phyloP scores from a whole-genome alignment of 2,888 invertebrate species.

The Drosophila setosimentum region DNA sequence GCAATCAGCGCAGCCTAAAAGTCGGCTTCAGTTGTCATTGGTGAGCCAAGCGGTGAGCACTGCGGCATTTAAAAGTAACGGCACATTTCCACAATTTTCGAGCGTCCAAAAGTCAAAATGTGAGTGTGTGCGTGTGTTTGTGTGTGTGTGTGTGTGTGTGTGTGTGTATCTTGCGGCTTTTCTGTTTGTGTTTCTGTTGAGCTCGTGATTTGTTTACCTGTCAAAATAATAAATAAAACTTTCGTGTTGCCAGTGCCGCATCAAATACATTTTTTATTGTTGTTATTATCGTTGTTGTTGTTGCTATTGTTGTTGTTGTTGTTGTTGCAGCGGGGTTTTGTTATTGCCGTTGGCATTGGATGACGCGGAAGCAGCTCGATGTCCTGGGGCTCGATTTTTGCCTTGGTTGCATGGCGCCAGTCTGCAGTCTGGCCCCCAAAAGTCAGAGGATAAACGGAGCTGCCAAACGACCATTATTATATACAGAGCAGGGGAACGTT shows the following conservation, averaged over 20 bases:
- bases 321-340: constrained; percentile 46
- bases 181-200: constrained; percentile 33
- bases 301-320: too few relatives aligned
- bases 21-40: constrained; percentile 70
- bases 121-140: constrained; percentile 50
- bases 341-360: constrained; percentile 71
- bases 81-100: constrained; percentile 13
- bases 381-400: constrained; percentile 30
- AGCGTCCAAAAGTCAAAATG: constrained; percentile 46
- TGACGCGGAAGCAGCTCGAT: constrained; percentile 45
- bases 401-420: constrained; percentile 50
- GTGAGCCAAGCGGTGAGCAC: constrained; percentile 54
- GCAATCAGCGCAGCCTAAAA: constrained; percentile 72
- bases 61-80: constrained; percentile 33
- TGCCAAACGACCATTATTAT: neutral
- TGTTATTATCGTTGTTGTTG: constrained; percentile 21
- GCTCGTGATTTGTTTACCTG: constrained; percentile 79
- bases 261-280: constrained; percentile 67
- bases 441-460: constrained; percentile 52
- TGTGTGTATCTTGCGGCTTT: constrained; percentile 35
- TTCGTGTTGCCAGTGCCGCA: constrained; percentile 77
- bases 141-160: constrained; percentile 29
- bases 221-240: constrained; percentile 82
- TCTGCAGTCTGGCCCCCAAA: constrained; percentile 43
- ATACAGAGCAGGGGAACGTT: neutral